A percentile compares a stretch with the other conserved stretches of the same genome.
These are phyloP conservation scores for Hermaeophaga mercurialis DNA, from an alignment of 2,888 invertebrate genomes.

Conservation along the genomic window DNA sequence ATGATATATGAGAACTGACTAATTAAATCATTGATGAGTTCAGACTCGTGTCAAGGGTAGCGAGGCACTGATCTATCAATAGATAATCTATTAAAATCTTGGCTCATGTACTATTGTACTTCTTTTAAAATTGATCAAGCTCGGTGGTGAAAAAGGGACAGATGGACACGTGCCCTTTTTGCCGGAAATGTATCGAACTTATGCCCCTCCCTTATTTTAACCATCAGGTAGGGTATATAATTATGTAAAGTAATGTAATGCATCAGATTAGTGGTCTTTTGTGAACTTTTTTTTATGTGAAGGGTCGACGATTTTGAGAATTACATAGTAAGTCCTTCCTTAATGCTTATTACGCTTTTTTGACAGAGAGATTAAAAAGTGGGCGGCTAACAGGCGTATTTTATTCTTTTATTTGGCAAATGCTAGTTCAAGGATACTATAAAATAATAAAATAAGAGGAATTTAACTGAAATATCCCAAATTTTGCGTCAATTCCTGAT, in stretches of 20 bases:
- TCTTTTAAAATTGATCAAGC: neutral
- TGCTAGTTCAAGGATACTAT: too few species aligned
- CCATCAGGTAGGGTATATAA: conserved; percentile 25
- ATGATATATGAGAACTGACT: too few species aligned
- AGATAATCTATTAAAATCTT: too few species aligned
- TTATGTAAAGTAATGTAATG: conserved; percentile 30
- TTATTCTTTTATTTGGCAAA: too few species aligned
- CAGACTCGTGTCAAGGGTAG: too few species aligned
- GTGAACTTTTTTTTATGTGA: conserved; percentile 2
- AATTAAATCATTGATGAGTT: too few species aligned
- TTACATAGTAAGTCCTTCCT: neutral
- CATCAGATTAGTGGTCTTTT: conserved; percentile 23
- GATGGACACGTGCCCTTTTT: conserved; percentile 28
- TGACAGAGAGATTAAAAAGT: too few species aligned
- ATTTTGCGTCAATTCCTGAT: too few species aligned
- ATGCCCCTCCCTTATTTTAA: conserved; percentile 17
- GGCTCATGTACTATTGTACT: neutral
- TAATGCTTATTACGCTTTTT: neutral
- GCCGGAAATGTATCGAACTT: conserved; percentile 26
- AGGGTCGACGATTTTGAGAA: neutral
- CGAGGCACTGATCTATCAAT: too few species aligned
- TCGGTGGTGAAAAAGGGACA: conserved; percentile 12
- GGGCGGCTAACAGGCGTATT: too few species aligned
- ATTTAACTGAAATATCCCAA: too few species aligned
- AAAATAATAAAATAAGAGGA: too few species aligned